A percentile compares a stretch with the other conserved stretches of the same genome.
phyloP scores from a whole-genome alignment of 2,797 vertebrate genomes.

The Zonotrichia albicollis region DNA sequence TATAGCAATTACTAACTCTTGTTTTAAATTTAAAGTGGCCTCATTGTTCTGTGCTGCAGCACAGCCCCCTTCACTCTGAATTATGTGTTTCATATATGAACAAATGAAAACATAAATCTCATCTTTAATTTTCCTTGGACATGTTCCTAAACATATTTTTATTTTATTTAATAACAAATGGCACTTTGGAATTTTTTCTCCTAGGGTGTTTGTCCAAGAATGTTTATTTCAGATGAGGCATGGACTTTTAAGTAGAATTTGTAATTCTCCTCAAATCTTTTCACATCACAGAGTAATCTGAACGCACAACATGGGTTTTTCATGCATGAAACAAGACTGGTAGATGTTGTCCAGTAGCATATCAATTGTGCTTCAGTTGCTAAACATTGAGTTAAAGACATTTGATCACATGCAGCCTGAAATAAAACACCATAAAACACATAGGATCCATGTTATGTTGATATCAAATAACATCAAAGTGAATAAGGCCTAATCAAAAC shows the following conservation, averaged over 20 bases:
- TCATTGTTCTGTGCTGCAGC: neutral
- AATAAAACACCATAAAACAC: neutral
- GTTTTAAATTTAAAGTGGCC: neutral
- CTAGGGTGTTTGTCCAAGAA: neutral
- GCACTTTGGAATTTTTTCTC: neutral
- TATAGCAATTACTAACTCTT: neutral
- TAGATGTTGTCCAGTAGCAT: neutral
- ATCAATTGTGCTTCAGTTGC: neutral
- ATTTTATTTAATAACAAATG: neutral
- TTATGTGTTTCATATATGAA: neutral
- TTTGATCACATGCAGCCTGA: neutral
- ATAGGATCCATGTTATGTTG: accelerated
- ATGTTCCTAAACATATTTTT: neutral
- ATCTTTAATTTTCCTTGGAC: neutral
- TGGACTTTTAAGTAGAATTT: neutral
- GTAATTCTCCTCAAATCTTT: neutral
- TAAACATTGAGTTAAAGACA: neutral
- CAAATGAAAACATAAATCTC: neutral
- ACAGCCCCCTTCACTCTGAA: neutral
- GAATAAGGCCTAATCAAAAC: neutral
- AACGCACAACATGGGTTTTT: neutral
- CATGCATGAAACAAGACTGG: neutral
- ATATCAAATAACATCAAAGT: neutral
- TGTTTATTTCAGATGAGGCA: neutral
- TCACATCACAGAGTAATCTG: neutral